Base-by-base conservation (phyloP, 2,797 vertebrate species). In the Discoglossus pictus region DNA sequence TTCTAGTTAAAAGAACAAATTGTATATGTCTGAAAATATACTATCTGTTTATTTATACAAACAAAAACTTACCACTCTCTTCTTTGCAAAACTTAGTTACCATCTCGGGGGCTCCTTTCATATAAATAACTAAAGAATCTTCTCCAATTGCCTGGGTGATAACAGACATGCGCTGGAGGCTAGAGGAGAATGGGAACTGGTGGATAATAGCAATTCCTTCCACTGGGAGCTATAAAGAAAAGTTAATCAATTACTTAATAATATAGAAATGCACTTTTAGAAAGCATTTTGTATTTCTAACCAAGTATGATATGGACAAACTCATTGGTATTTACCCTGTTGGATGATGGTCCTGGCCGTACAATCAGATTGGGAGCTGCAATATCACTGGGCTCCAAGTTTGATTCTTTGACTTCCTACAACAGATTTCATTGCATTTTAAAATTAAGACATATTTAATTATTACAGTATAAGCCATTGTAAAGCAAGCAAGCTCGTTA, bases 171-270 rank as follows among this genome's bases (percentile, higher is more conserved):
- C 89, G 85, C 72, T 88, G 88, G 46, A 90, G 73, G 7, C 82
- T 67, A 11, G 89, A 89, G 34, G 89, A 90, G 76, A 91, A 91
- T 1, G 89, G 88, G 20, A 89, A 91, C 75, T 90, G 89, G 17
- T 76, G 83, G 65, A 90, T 61, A 47, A 90, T 74, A 2, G 34
- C 62, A 17, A 91, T 54, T 31, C 84, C 89, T 80, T 81, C 79
- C 56, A 79, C 74, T 1, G 86, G 78, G 5, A 64, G 81, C 89
- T 90, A 78, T 40, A 36, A 25, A 44, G 15, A 20, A 27, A n/a
- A 4, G 6, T 50, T 20, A 47, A 18, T 2, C 23, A 21, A 43
- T 34, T 27, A 3, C 15, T 44, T 1, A 46, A 7, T 58, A 9
- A 42, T 31, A 18, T n/a, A n/a, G n/a, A 17, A 31, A 4, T 34